Evolutionary conservation across 1,140 invertebrate species (phyloP), one percentile per base, ranked within the genome.

Genomic region (Pygmarrhopalites habei): DNA sequence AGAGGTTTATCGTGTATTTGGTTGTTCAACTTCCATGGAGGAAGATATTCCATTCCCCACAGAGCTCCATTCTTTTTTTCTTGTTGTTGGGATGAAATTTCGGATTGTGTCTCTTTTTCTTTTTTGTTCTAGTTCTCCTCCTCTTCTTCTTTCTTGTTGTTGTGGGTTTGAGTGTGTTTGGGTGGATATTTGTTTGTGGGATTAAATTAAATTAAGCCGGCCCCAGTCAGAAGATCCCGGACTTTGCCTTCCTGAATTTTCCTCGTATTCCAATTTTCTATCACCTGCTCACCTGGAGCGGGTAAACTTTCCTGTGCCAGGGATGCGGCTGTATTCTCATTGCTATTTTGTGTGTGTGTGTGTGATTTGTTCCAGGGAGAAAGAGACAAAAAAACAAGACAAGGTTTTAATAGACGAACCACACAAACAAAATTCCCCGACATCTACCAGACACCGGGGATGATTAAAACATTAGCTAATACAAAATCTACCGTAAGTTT

Each of bases 191-290:
- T n/a, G n/a, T n/a, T n/a, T n/a, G n/a, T n/a, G 5, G 15, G 32
- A 35, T 35, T 35, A 35, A 15, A 35, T 35, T 57, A 64, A 43
- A 67, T 63, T 44, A 68, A 56, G 2, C 67, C 67, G 10, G 67
- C 67, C 10, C 60, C 62, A 17, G 32, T 15, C 15, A 68, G 60
- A 14, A 68, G 30, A 41, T 58, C 67, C n/a, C 60, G 26, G 1
- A 68, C 49, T 59, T 46, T 61, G 4, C 63, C 63, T 47, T 63
- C 23, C 19, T 58, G 55, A 43, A 68, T 68, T 51, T 65, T 68
- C 39, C 65, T 62, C 10, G 67, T 68, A 44, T 68, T 46, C 60
- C 67, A 65, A 7, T 62, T 28, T 12, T 61, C 43, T 2, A 68
- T 63, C 25, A 68, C 26, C 49, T 63, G 14, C 46, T 68, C 67